Evolutionary conservation across 2,113 vertebrate genomes (phyloP), one percentile per base, ranked within the genome.

Genomic region (Bufo gargarizans): DNA sequence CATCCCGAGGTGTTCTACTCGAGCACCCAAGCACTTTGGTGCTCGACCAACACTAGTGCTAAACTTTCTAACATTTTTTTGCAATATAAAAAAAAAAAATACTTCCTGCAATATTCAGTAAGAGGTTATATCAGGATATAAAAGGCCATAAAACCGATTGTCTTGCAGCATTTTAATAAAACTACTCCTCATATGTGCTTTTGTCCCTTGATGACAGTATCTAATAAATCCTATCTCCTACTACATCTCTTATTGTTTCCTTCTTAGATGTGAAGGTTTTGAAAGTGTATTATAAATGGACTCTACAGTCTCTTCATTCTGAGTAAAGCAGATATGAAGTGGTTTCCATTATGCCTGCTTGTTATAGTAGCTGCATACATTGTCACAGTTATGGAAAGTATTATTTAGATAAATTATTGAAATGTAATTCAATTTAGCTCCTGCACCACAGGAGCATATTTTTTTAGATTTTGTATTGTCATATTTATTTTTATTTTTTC

Each of bases 121-220:
- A 3, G 33, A 61, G 78, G 78, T 59, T 59, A 81, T 43, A 61
- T 61, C 56, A 61, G 77, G 77, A 58, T 80, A 80, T 80, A 43
- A 80, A 55, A 80, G 55, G 11, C 33, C 78, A 61, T 81, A 61
- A 81, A 81, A 45, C 78, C 59, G 56, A 45, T 22, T 61, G 14
- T 45, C 77, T 58, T 45, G 56, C 78, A 61, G 58, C 56, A 81
- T 81, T 61, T 81, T 81, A 81, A 59, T 61, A 81, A 45, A 19
- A 33, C 78, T 45, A 22, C 78, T 81, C 33, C 8, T 81, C 78
- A 61, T 61, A 81, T 81, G 55, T 81, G 78, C 56, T 19, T 58
- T 81, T 59, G 55, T 81, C 78, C 78, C 78, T 43, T 45, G 78
- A 81, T 58, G 77, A 43, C 55, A 53, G 50, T 12, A 13, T 78